Conservation (phyloP, 35 echinoderm and acorn worm genomes). For the Strongylocentrotus purpuratus region DNA sequence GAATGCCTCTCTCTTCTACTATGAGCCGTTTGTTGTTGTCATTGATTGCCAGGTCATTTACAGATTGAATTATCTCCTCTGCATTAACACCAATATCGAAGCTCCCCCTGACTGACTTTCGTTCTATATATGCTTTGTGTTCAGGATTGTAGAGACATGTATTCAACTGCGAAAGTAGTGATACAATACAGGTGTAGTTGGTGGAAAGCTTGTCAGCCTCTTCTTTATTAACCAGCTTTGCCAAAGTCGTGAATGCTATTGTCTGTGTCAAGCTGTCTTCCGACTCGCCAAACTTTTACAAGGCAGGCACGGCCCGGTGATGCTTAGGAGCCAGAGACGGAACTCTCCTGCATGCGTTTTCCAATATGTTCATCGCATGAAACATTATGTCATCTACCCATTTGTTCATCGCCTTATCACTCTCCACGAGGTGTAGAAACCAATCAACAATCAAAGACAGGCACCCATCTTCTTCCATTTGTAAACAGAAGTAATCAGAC, state of each 20-base stretch:
- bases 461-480: slow-evolving; percentile 49
- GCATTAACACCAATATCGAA: slow-evolving; percentile 2
- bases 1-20: slow-evolving; percentile 65
- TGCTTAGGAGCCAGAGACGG: slow-evolving; percentile 15
- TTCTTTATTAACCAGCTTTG: slow-evolving; percentile 76
- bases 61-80: slow-evolving; percentile 64
- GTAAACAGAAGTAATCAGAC: slow-evolving; percentile 39
- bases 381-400: slow-evolving; percentile 57
- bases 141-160: slow-evolving; percentile 52
- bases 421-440: slow-evolving; percentile 44
- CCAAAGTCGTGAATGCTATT: slow-evolving; percentile 53
- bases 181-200: slow-evolving; percentile 58
- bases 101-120: slow-evolving; percentile 48
- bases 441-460: slow-evolving; percentile 57
- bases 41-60: slow-evolving; percentile 81
- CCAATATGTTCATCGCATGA: slow-evolving; percentile 65
- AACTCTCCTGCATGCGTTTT: slow-evolving; percentile 63
- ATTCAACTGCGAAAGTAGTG: slow-evolving; percentile 70
- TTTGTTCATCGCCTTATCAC: slow-evolving; percentile 55
- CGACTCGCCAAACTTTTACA: slow-evolving; percentile 47
- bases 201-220: slow-evolving; percentile 62
- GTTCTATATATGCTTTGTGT: background rate
- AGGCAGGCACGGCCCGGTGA: slow-evolving; percentile 36
- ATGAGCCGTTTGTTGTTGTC: slow-evolving; percentile 86
- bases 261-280: slow-evolving; percentile 63